phyloP scores from a whole-genome alignment of 2,888 invertebrate genomes.

The Dicroscelio sp. region DNA sequence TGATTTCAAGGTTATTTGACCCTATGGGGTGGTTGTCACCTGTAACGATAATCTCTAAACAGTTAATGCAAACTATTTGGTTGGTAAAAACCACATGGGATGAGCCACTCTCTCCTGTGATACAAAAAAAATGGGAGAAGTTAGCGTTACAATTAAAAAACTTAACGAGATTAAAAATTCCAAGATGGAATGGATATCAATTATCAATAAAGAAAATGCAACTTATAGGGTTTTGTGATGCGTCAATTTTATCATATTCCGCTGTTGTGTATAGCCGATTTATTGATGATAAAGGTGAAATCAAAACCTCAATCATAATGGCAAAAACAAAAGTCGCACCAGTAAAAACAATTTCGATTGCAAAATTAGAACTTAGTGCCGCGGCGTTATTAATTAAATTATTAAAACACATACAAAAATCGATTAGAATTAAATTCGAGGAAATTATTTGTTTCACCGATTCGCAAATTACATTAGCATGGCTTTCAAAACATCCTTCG shows the following conservation, averaged over 20 bases:
- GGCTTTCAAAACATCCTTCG: not conserved
- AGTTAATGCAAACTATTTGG: not conserved
- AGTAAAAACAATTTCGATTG: not conserved
- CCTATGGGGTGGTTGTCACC: too few relatives aligned
- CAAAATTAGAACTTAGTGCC: not conserved
- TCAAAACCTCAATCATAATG: not conserved
- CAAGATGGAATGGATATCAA: not conserved
- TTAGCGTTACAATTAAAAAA: too few relatives aligned
- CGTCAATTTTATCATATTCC: not conserved
- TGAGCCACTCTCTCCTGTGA: too few relatives aligned
- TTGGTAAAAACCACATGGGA: not conserved
- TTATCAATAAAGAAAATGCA: not conserved
- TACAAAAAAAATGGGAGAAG: too few relatives aligned
- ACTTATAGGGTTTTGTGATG: not conserved
- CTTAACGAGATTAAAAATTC: not conserved
- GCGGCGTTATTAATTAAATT: not conserved
- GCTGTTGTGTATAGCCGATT: not conserved
- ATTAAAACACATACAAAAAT: not conserved
- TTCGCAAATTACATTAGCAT: constrained; percentile 19
- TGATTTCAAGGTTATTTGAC: too few relatives aligned
- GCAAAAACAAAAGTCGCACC: not conserved
- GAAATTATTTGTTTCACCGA: not conserved
- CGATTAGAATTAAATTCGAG: not conserved
- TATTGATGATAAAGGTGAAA: not conserved
- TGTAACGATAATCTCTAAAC: too few relatives aligned